Evolutionary conservation across 2,113 vertebrate species (phyloP).

Genomic region (Neotragus moschatus): DNA sequence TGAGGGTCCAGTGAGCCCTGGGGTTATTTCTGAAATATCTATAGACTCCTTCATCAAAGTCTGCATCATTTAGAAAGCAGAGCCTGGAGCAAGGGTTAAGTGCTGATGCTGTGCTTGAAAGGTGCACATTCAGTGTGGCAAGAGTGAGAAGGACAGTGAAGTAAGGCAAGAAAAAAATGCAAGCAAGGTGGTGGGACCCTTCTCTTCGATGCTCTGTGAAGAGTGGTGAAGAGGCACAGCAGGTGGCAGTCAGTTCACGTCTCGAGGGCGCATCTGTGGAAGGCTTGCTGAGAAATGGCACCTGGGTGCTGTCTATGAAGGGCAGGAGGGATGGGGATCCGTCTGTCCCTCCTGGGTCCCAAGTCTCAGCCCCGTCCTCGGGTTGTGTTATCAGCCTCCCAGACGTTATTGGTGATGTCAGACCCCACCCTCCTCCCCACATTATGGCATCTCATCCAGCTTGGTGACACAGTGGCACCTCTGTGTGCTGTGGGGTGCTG

Average conservation of each 20-base stretch:
- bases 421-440: rapidly evolving
- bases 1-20: not conserved
- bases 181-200: rapidly evolving
- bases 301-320: not conserved
- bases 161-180: rapidly evolving
- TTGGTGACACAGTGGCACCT: not conserved
- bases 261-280: rapidly evolving
- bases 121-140: not conserved
- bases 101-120: not conserved
- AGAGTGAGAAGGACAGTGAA: rapidly evolving
- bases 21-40: rapidly evolving
- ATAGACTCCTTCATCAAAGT: not conserved
- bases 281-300: rapidly evolving
- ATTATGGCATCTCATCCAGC: not conserved
- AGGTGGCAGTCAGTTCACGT: rapidly evolving
- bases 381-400: rapidly evolving
- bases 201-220: rapidly evolving
- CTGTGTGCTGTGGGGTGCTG: rapidly evolving
- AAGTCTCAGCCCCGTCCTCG: rapidly evolving
- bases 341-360: not conserved
- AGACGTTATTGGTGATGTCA: not conserved
- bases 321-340: not conserved
- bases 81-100: not conserved
- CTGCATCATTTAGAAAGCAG: not conserved
- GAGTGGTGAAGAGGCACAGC: rapidly evolving